Percentiles rank a stretch among this genome's conserved stretches.
Conservation (phyloP, 1,140 invertebrate genomes). For the Microplitis demolitor region DNA sequence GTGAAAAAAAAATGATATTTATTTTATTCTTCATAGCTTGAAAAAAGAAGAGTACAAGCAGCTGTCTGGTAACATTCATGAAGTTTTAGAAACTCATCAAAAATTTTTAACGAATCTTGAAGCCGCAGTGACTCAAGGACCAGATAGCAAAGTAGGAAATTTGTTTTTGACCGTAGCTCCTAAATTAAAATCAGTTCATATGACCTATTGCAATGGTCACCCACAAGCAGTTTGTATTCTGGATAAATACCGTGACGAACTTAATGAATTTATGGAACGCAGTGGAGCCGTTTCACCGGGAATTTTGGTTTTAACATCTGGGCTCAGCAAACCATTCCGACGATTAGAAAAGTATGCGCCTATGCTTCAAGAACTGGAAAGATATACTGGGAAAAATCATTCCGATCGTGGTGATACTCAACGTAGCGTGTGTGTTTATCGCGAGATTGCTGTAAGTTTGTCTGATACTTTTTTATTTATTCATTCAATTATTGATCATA, state of each 20-base stretch:
- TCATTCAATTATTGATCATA: background rate
- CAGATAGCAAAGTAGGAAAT: conserved; percentile 87
- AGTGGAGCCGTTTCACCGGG: conserved; percentile 82
- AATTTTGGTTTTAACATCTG: conserved; percentile 87
- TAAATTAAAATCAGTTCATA: conserved; percentile 84
- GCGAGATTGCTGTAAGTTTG: conserved; percentile 86
- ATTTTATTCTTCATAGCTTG: conserved; percentile 68
- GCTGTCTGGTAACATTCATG: conserved; percentile 85
- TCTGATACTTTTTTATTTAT: conserved; percentile 12
- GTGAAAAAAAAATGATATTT: too few relatives aligned
- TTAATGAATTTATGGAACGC: conserved; percentile 86
- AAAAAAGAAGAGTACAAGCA: conserved; percentile 83
- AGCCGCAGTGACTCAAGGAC: conserved; percentile 70
- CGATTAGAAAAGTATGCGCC: conserved; percentile 93
- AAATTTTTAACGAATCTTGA: conserved; percentile 79
- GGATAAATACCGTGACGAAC: conserved; percentile 86
- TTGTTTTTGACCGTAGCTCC: conserved; percentile 88
- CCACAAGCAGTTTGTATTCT: conserved; percentile 90
- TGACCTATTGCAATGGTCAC: conserved; percentile 88
- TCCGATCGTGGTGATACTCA: conserved; percentile 95
- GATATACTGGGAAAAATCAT: conserved; percentile 94
- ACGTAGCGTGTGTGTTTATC: conserved; percentile 89
- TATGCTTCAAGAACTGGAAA: conserved; percentile 91
- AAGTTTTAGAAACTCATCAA: conserved; percentile 83
- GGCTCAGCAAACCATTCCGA: conserved; percentile 92